These are phyloP conservation scores for Polyploca ridens DNA, from an alignment of 2,888 invertebrate species.

Conservation along the genomic window DNA sequence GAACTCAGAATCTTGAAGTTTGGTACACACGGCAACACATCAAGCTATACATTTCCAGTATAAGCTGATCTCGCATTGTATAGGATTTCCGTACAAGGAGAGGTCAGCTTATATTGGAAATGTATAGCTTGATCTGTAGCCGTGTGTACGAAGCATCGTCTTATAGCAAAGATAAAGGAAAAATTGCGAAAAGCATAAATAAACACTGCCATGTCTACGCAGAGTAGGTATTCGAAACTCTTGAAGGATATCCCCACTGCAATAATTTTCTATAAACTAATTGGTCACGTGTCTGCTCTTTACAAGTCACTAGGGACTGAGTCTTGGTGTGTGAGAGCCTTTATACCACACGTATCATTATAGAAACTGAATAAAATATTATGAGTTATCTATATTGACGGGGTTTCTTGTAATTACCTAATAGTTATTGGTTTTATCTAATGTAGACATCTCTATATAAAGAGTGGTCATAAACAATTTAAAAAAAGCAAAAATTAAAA, in stretches of 20 bases:
- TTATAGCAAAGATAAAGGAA: too few relatives aligned
- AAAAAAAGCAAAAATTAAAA: neutral
- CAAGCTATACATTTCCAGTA: too few relatives aligned
- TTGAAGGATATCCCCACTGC: neutral
- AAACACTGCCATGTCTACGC: neutral
- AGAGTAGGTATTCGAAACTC: neutral
- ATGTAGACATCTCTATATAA: neutral
- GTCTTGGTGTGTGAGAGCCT: slow-evolving; percentile 13
- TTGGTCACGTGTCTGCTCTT: slow-evolving; percentile 45
- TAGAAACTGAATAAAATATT: neutral
- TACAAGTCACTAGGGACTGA: slow-evolving; percentile 10
- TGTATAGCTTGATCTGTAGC: too few relatives aligned
- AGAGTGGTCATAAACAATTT: neutral
- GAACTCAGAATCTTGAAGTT: too few relatives aligned
- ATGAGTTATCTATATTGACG: neutral
- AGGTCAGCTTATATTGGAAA: too few relatives aligned
- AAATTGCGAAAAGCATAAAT: too few relatives aligned
- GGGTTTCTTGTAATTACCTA: neutral
- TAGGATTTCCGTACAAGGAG: too few relatives aligned
- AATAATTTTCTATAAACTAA: slow-evolving; percentile 24
- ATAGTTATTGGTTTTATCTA: neutral
- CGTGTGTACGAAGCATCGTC: too few relatives aligned
- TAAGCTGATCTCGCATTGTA: too few relatives aligned
- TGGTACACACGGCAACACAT: too few relatives aligned
- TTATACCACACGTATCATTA: slow-evolving; percentile 1